Percentiles rank a stretch among this genome's conserved stretches.
These are phyloP conservation scores for Meleagris gallopavo DNA, from an alignment of 2,113 vertebrate genomes.

Conservation along the genomic window DNA sequence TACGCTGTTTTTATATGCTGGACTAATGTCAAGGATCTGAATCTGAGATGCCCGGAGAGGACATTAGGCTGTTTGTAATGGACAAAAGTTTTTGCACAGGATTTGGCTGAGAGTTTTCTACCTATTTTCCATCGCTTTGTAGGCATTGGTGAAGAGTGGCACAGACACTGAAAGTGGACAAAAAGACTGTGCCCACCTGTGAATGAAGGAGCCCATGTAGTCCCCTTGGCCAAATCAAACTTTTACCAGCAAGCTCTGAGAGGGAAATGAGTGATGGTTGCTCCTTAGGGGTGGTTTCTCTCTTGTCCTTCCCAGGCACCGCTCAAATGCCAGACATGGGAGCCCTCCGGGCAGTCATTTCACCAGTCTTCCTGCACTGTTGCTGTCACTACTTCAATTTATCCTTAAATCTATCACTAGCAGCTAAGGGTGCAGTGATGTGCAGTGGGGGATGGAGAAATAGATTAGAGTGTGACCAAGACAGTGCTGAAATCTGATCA, in stretches of 20 bases:
- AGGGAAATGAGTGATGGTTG: background rate
- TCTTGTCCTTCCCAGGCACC: background rate
- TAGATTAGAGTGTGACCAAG: background rate
- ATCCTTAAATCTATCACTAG: background rate
- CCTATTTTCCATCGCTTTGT: background rate
- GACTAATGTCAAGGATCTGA: background rate
- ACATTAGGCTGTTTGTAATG: background rate
- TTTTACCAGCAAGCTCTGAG: background rate
- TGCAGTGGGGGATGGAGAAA: background rate
- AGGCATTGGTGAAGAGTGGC: background rate
- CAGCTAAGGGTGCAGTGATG: background rate
- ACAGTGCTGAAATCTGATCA: background rate
- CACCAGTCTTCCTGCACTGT: background rate
- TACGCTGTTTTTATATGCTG: background rate
- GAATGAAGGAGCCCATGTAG: background rate
- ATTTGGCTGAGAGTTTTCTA: background rate
- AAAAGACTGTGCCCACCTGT: background rate
- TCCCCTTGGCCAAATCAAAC: background rate
- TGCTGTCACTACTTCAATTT: background rate
- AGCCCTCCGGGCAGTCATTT: fast-evolving
- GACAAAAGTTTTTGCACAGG: background rate
- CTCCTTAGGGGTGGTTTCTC: background rate
- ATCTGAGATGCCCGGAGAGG: background rate
- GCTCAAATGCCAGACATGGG: background rate
- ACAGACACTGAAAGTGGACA: background rate